Percentiles rank a stretch among this genome's conserved stretches.
Evolutionary conservation across 2,113 vertebrate species (phyloP).

Genomic region (Sphyrna mokarran): DNA sequence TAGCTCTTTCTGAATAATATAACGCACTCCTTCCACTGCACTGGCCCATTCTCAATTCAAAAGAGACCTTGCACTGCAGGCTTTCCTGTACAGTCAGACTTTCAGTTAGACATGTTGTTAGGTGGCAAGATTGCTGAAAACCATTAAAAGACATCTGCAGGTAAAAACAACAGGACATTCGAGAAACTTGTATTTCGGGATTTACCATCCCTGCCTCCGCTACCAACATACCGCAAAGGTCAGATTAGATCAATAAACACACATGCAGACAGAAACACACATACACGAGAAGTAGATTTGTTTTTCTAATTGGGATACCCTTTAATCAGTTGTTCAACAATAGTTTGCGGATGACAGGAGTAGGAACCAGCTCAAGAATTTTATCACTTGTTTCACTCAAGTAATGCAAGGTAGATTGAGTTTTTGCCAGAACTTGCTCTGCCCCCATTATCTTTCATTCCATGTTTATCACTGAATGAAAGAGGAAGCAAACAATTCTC

Average conservation of each 20-base stretch:
- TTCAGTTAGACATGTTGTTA: too few relatives aligned
- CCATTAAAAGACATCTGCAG: too few relatives aligned
- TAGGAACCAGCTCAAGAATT: background rate
- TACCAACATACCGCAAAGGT: too few relatives aligned
- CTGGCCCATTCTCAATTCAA: too few relatives aligned
- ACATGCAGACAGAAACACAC: background rate
- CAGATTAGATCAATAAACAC: background rate
- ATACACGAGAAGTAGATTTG: background rate
- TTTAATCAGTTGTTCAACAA: background rate
- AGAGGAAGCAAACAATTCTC: background rate
- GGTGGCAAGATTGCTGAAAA: too few relatives aligned
- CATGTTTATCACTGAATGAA: slow-evolving; percentile 17
- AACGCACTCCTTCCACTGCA: too few relatives aligned
- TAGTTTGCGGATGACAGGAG: background rate
- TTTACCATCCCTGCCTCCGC: too few relatives aligned
- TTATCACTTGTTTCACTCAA: background rate
- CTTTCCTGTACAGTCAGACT: too few relatives aligned
- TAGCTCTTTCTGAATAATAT: too few relatives aligned
- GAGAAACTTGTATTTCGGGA: too few relatives aligned
- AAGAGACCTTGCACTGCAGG: too few relatives aligned
- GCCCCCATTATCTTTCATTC: slow-evolving; percentile 16
- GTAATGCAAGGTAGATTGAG: background rate
- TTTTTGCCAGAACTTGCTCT: background rate
- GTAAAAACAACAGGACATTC: too few relatives aligned
- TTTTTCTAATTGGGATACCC: background rate